phyloP scores from a whole-genome alignment of 2,888 invertebrate species.

The Encarsia formosa region DNA sequence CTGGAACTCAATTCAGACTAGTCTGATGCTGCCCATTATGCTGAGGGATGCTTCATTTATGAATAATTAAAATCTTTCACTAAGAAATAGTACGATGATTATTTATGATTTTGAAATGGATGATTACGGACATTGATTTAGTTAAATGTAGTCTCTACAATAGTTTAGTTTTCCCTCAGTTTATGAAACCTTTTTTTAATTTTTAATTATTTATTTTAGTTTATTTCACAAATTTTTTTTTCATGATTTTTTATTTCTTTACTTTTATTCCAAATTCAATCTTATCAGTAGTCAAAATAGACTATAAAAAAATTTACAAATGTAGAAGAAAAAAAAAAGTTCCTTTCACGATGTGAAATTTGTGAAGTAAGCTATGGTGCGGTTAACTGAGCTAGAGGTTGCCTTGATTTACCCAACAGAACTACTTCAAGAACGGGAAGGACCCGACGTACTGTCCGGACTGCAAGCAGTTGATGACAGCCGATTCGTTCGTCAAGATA shows the following conservation, averaged over 20 bases:
- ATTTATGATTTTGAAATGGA: too few species aligned
- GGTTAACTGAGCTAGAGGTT: constrained; percentile 37
- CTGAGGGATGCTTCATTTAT: too few species aligned
- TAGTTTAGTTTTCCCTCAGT: too few species aligned
- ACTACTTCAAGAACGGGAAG: constrained; percentile 44
- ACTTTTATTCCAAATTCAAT: not conserved
- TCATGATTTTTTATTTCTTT: too few species aligned
- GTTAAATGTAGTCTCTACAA: too few species aligned
- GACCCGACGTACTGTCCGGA: constrained; percentile 40
- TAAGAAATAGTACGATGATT: too few species aligned
- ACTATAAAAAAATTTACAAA: constrained; percentile 5
- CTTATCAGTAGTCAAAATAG: not conserved
- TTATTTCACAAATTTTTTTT: too few species aligned
- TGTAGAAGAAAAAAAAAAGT: constrained; percentile 9
- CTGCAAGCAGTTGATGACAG: constrained; percentile 39
- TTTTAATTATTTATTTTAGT: too few species aligned
- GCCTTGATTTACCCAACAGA: constrained; percentile 41
- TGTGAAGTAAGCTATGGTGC: constrained; percentile 38
- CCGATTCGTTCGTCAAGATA: constrained; percentile 43
- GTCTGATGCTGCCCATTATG: constrained; percentile 65
- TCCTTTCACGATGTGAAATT: constrained; percentile 27
- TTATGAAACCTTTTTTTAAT: too few species aligned
- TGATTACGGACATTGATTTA: too few species aligned
- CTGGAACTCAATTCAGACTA: constrained; percentile 84
- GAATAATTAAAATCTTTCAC: too few species aligned